Conservation (phyloP, 2,888 invertebrate genomes). For the Acanthococcus lagerstroemiae region DNA sequence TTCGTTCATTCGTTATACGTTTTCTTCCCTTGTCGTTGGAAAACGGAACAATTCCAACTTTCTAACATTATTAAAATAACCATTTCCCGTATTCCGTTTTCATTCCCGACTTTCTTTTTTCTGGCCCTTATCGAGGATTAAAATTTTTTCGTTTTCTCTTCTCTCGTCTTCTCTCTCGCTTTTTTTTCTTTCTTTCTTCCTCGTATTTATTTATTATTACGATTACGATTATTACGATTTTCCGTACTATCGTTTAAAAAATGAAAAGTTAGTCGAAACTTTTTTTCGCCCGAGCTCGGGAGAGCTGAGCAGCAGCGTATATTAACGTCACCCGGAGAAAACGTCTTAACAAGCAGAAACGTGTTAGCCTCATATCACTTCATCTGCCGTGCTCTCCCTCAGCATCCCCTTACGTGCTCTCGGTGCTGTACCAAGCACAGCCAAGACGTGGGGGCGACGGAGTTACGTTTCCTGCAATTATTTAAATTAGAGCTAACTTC, state of each 20-base stretch:
- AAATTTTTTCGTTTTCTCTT: conserved; percentile 18
- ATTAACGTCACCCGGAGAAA: conserved; percentile 22
- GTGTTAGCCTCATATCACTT: conserved; percentile 27
- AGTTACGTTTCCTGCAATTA: conserved; percentile 28
- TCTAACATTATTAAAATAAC: conserved; percentile 25
- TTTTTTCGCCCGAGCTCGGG: conserved; percentile 1
- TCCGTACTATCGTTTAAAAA: conserved; percentile 19
- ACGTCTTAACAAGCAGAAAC: conserved; percentile 28
- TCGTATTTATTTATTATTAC: conserved; percentile 28
- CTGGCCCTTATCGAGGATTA: conserved; percentile 26
- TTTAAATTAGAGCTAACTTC: conserved; percentile 27
- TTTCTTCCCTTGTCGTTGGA: background rate
- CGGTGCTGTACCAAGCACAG: background rate
- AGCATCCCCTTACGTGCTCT: background rate
- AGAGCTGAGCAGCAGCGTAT: background rate
- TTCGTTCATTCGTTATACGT: conserved; percentile 7
- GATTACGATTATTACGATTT: conserved; percentile 19
- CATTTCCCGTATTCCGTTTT: background rate
- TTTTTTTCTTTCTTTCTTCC: no score
- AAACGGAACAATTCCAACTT: conserved; percentile 19
- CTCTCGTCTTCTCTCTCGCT: no score
- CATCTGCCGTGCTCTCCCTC: conserved; percentile 2
- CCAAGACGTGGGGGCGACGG: background rate
- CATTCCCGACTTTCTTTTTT: conserved; percentile 3
- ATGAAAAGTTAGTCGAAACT: conserved; percentile 19